phyloP scores from a whole-genome alignment of 2,113 vertebrate genomes.

The Aptenodytes forsteri region DNA sequence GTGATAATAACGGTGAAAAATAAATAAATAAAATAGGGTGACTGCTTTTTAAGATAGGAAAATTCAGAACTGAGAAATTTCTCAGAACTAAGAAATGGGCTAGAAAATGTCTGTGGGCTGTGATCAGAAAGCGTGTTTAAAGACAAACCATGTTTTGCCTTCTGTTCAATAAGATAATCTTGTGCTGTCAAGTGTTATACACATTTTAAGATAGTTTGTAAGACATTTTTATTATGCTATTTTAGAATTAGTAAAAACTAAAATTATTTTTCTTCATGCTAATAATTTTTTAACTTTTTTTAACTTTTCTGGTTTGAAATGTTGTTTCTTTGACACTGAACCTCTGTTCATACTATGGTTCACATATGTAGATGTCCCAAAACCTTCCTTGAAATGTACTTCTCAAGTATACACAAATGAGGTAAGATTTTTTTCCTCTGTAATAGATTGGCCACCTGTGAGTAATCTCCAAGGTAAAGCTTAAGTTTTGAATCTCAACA shows the following conservation, averaged over 20 bases:
- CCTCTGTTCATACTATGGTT: not conserved
- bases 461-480: not conserved
- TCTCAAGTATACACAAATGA: fast-evolving
- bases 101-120: not conserved
- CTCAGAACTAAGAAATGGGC: not conserved
- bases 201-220: not conserved
- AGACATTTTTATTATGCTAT: not conserved
- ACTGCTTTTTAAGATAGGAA: not conserved
- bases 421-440: not conserved
- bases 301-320: not conserved
- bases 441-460: not conserved
- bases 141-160: not conserved
- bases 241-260: not conserved
- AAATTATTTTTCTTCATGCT: not conserved
- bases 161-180: not conserved
- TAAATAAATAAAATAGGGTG: not conserved
- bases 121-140: not conserved
- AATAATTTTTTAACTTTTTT: not conserved
- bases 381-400: not conserved
- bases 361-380: not conserved
- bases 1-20: not conserved
- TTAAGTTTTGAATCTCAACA: not conserved
- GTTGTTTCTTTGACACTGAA: not conserved
- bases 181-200: not conserved
- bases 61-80: not conserved